A percentile compares a stretch with the other conserved stretches of the same genome.
Evolutionary conservation across 2,113 vertebrate species (phyloP).

Genomic region (Pelecanus crispus): DNA sequence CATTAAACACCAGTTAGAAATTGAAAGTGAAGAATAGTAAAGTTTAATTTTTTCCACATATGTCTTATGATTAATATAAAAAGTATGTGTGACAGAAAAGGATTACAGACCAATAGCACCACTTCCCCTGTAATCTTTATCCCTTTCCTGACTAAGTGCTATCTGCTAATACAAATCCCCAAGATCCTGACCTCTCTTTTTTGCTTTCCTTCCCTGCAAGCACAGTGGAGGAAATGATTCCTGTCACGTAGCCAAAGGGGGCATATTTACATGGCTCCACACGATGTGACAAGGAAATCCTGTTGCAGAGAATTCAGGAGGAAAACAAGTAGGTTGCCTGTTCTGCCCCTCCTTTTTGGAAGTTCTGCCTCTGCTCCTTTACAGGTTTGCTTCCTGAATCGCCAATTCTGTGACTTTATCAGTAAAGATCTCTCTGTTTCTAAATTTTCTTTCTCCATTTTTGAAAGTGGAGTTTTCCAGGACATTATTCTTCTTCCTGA

Average conservation of each 20-base stretch:
- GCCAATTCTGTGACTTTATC: background rate
- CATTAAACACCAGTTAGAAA: background rate
- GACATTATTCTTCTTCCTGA: background rate
- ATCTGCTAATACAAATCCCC: conserved; percentile 37
- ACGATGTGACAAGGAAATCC: conserved; percentile 67
- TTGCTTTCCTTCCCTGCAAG: conserved; percentile 45
- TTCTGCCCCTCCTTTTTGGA: conserved; percentile 3
- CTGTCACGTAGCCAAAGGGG: conserved; percentile 58
- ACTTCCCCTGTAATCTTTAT: conserved; percentile 35
- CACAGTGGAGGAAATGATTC: conserved; percentile 61
- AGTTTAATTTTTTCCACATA: background rate
- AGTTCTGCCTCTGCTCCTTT: background rate
- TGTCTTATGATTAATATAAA: background rate
- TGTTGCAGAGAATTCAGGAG: conserved; percentile 34
- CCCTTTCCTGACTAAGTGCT: conserved; percentile 39
- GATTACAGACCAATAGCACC: background rate
- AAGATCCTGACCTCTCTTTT: conserved; percentile 50
- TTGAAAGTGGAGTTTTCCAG: background rate
- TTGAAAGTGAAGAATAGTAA: background rate
- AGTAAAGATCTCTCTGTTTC: background rate
- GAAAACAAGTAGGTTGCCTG: conserved; percentile 22
- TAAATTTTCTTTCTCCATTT: background rate
- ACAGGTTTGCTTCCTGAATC: conserved; percentile 45
- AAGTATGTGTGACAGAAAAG: background rate
- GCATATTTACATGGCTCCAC: conserved; percentile 53